These are phyloP conservation scores for Mormyrus lacerda DNA, from an alignment of 2,113 vertebrate species.

Conservation along the genomic window DNA sequence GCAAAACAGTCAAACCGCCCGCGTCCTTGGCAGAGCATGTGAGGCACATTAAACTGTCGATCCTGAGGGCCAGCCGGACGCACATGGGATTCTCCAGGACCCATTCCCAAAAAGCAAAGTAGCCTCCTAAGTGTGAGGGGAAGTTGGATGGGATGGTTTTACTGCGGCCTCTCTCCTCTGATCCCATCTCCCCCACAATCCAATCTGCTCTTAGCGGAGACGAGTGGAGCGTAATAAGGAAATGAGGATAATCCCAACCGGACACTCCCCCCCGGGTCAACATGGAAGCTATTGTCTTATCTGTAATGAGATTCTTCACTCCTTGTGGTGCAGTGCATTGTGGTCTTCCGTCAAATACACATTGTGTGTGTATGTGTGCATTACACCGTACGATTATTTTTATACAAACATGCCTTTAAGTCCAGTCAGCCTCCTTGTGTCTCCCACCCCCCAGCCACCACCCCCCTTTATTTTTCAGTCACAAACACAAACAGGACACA, in stretches of 20 bases:
- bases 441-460: neutral
- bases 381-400: constrained; percentile 93
- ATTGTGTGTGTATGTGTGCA: constrained; percentile 63
- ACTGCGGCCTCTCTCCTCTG: constrained; percentile 69
- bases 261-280: constrained; percentile 73
- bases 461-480: constrained; percentile 27
- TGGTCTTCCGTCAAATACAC: constrained; percentile 65
- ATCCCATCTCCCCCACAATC: constrained; percentile 85
- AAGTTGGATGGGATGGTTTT: constrained; percentile 66
- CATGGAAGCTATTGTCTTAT: constrained; percentile 96
- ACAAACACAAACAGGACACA: constrained; percentile 32
- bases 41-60: neutral
- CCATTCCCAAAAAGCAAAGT: constrained; percentile 6
- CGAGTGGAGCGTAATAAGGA: constrained; percentile 93
- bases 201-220: constrained; percentile 88
- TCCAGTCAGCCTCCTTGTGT: constrained; percentile 59
- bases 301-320: constrained; percentile 93
- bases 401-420: constrained; percentile 85
- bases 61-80: neutral
- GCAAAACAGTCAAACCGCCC: neutral
- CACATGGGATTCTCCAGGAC: neutral
- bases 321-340: constrained; percentile 55
- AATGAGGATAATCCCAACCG: constrained; percentile 93
- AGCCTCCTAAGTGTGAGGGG: constrained; percentile 32
- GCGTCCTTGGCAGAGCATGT: neutral